These are phyloP conservation scores for Oreortyx pictus DNA, from an alignment of 2,797 vertebrate genomes.

Conservation along the genomic window DNA sequence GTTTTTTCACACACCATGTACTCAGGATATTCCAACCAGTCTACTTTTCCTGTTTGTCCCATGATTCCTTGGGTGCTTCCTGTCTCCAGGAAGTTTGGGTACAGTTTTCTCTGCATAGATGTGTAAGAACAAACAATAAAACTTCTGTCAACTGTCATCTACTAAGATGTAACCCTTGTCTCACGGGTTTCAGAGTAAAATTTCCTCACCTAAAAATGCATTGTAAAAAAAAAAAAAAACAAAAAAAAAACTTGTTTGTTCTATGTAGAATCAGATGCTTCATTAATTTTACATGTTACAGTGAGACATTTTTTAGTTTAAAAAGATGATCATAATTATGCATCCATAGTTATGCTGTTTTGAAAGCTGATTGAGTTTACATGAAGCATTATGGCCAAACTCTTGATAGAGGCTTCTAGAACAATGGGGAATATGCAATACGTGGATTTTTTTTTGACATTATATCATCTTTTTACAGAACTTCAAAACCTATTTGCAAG, in stretches of 20 bases:
- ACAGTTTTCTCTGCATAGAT: not conserved
- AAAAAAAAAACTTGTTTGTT: too few relatives aligned
- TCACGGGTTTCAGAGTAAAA: too few relatives aligned
- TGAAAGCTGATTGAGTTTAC: not conserved
- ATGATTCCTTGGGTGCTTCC: not conserved
- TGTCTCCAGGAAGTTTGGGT: not conserved
- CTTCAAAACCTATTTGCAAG: not conserved
- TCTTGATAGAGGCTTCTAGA: not conserved
- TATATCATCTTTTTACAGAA: not conserved
- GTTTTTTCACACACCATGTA: not conserved
- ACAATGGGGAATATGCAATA: not conserved
- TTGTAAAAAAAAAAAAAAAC: too few relatives aligned
- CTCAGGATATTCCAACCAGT: not conserved
- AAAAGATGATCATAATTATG: not conserved
- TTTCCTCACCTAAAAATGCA: too few relatives aligned
- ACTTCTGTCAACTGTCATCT: not conserved
- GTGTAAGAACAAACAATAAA: not conserved
- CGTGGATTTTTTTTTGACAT: not conserved
- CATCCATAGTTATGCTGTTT: not conserved
- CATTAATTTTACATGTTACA: not conserved
- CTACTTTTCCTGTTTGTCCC: not conserved
- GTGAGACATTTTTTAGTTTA: not conserved
- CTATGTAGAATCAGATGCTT: not conserved
- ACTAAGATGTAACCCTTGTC: not conserved
- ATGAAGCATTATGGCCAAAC: not conserved